Percentiles rank a stretch among this genome's conserved stretches.
These are phyloP conservation scores for Philaethria dido DNA, from an alignment of 2,888 invertebrate genomes.

Conservation along the genomic window DNA sequence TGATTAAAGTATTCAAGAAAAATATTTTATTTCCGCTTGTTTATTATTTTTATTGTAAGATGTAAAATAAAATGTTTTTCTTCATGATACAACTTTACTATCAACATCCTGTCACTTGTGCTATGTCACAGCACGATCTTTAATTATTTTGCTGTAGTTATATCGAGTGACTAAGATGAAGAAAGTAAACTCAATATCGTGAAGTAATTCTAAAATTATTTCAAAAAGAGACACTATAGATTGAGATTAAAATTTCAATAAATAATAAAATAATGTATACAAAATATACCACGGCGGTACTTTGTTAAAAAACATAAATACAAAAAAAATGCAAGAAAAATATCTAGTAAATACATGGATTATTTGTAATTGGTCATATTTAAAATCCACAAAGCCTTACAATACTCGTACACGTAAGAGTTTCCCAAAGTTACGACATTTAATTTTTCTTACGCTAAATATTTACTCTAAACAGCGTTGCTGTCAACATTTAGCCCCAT, in stretches of 20 bases:
- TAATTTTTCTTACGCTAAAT: constrained; percentile 5
- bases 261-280: background rate
- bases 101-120: background rate
- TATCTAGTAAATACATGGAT: background rate
- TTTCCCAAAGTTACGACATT: constrained; percentile 15
- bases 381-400: constrained; percentile 6
- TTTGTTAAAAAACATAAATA: background rate
- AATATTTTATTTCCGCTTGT: background rate
- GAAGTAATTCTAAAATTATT: background rate
- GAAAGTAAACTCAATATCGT: background rate
- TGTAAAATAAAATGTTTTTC: background rate
- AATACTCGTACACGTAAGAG: constrained; percentile 1
- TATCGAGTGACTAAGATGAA: background rate
- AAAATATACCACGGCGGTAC: background rate
- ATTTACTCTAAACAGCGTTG: background rate
- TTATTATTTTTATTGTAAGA: background rate
- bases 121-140: background rate
- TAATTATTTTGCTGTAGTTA: background rate
- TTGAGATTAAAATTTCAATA: background rate
- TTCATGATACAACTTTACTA: background rate
- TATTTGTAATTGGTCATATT: constrained; percentile 13
- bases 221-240: background rate
- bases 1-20: background rate
- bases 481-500: background rate
- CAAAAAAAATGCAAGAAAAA: constrained; percentile 14